Evolutionary conservation across 2,113 vertebrate species (phyloP).

Genomic region (Mus spicilegus): DNA sequence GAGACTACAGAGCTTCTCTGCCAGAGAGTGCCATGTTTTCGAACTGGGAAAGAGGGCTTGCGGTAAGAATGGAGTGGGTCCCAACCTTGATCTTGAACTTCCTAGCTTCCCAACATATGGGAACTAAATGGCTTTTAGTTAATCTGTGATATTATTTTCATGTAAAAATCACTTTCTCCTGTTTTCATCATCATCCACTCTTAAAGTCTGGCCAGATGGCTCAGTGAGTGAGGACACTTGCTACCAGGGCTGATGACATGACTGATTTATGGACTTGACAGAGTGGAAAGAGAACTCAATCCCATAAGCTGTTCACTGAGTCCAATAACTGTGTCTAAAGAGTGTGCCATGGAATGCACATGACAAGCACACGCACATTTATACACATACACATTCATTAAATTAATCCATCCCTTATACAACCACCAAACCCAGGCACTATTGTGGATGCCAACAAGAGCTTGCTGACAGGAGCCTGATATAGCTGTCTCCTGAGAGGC

Average conservation of each 20-base stretch:
- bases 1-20: neutral
- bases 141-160: slow-evolving; percentile 13
- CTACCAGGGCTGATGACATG: neutral
- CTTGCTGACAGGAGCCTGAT: no score
- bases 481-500: no score
- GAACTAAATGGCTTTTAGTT: neutral
- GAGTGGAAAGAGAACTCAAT: neutral
- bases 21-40: neutral
- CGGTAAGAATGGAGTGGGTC: neutral
- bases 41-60: neutral
- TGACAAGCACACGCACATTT: no score
- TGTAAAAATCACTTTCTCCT: neutral
- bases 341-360: neutral
- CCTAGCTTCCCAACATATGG: neutral
- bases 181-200: slow-evolving; percentile 26
- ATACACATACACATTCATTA: neutral
- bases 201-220: neutral
- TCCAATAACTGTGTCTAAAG: neutral
- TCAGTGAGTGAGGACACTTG: neutral
- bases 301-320: neutral
- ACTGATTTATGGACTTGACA: neutral
- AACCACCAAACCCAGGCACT: no score
- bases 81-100: neutral
- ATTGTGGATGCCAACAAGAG: no score
- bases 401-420: neutral